A percentile compares a stretch with the other conserved stretches of the same genome.
Conservation (phyloP, 1,140 invertebrate genomes). For the Penaeus japonicus region DNA sequence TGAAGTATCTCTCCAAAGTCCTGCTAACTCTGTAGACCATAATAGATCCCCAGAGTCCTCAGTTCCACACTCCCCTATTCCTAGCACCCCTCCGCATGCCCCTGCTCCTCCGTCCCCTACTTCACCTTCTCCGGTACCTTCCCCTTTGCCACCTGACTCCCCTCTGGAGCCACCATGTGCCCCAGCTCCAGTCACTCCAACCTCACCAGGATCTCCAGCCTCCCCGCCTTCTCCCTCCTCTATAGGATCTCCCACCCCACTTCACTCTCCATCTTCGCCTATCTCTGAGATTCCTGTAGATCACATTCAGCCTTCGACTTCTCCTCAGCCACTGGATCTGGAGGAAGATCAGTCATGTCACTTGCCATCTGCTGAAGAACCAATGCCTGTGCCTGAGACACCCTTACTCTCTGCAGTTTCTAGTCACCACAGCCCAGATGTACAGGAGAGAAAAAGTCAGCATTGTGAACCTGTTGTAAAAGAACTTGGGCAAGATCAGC, state of each 20-base stretch:
- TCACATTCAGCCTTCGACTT: neutral
- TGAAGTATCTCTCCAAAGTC: constrained; percentile 33
- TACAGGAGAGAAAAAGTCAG: constrained; percentile 32
- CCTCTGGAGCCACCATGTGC: constrained; percentile 57
- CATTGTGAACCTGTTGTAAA: constrained; percentile 39
- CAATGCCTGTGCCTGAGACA: constrained; percentile 38
- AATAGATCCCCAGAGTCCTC: constrained; percentile 36
- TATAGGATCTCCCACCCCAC: constrained; percentile 37
- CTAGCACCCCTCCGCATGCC: constrained; percentile 41
- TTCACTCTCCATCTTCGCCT: constrained; percentile 29
- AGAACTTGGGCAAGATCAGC: constrained; percentile 8
- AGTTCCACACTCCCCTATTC: constrained; percentile 36
- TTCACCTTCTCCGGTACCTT: constrained; percentile 39
- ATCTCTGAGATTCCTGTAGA: constrained; percentile 32
- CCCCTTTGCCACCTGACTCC: constrained; percentile 43
- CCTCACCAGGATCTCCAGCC: constrained; percentile 47
- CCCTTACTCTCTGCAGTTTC: constrained; percentile 34
- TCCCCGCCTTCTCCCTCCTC: constrained; percentile 46
- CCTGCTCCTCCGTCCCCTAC: constrained; percentile 48
- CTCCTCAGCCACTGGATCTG: constrained; percentile 15
- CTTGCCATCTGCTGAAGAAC: constrained; percentile 33
- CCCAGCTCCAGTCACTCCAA: constrained; percentile 54
- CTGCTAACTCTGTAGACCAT: constrained; percentile 32
- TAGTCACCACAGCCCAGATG: constrained; percentile 48
- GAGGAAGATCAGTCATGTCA: constrained; percentile 38